Evolutionary conservation across 2,888 invertebrate genomes (phyloP).

Genomic region (Oegoconia quadripuncta): DNA sequence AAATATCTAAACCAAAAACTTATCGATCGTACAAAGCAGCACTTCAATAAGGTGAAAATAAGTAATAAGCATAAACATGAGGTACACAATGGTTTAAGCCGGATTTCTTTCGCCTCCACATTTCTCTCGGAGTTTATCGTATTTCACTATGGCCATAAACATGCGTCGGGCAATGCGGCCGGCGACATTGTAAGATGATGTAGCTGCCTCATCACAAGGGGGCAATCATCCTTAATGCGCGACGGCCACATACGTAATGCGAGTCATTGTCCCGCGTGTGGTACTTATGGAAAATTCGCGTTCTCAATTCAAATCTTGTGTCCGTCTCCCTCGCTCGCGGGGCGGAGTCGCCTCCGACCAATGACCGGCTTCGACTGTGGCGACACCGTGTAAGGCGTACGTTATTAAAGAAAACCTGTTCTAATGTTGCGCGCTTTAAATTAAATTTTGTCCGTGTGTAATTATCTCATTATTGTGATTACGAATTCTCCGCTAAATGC

Average conservation of each 20-base stretch:
- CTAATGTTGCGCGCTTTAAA: slow-evolving; percentile 79
- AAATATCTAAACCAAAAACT: background rate
- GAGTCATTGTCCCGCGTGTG: slow-evolving; percentile 78
- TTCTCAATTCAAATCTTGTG: slow-evolving; percentile 78
- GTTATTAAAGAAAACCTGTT: slow-evolving; percentile 80
- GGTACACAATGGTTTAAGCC: slow-evolving; percentile 60
- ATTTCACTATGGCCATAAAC: slow-evolving; percentile 71
- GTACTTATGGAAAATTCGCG: slow-evolving; percentile 80
- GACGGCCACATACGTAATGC: slow-evolving; percentile 78
- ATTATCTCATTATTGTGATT: slow-evolving; percentile 79
- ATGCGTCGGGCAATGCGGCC: slow-evolving; percentile 59
- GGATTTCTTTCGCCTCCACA: slow-evolving; percentile 72
- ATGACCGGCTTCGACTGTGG: slow-evolving; percentile 72
- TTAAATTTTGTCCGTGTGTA: slow-evolving; percentile 79
- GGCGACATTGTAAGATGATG: slow-evolving; percentile 76
- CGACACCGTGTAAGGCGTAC: slow-evolving; percentile 78
- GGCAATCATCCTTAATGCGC: slow-evolving; percentile 78
- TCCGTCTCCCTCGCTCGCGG: slow-evolving; percentile 75
- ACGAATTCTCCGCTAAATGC: slow-evolving; percentile 76
- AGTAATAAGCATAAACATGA: slow-evolving; percentile 74
- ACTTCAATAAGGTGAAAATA: slow-evolving; percentile 68
- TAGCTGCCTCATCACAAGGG: slow-evolving; percentile 76
- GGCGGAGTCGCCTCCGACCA: slow-evolving; percentile 76
- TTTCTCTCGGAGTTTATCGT: slow-evolving; percentile 70
- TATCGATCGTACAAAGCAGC: slow-evolving; percentile 39